These are phyloP conservation scores for Agrypnus murinus DNA, from an alignment of 2,888 invertebrate species.

Conservation along the genomic window DNA sequence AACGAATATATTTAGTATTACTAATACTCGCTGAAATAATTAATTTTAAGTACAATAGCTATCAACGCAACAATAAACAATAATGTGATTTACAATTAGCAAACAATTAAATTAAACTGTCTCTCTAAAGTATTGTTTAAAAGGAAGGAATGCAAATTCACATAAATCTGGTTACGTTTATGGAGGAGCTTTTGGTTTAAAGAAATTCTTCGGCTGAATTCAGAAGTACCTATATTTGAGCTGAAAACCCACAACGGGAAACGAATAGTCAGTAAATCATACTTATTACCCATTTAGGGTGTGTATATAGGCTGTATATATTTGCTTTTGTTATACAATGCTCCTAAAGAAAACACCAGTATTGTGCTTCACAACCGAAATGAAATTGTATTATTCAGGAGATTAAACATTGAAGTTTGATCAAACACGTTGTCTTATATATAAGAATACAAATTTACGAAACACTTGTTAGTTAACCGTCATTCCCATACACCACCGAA, in stretches of 20 bases:
- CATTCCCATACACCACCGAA: no score
- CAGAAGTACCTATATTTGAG: not conserved
- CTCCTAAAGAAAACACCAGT: slow-evolving; percentile 3
- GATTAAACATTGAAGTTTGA: slow-evolving; percentile 11
- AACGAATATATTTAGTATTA: no score
- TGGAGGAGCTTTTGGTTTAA: not conserved
- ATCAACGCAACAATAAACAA: no score
- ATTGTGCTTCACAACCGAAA: slow-evolving; percentile 20
- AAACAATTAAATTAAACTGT: no score
- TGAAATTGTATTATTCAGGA: slow-evolving; percentile 14
- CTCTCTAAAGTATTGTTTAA: no score
- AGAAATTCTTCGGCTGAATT: not conserved
- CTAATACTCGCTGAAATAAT: no score
- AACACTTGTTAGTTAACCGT: no score
- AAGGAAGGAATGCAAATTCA: no score
- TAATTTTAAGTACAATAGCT: no score
- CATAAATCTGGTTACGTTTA: no score
- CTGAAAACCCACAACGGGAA: not conserved
- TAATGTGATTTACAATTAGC: no score
- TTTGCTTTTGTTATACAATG: slow-evolving; percentile 14
- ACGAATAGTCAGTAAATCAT: slow-evolving; percentile 18
- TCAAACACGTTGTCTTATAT: slow-evolving; percentile 3
- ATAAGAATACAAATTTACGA: not conserved
- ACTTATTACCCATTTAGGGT: slow-evolving; percentile 24
- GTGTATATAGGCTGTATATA: slow-evolving; percentile 9